phyloP scores from a whole-genome alignment of 2,888 invertebrate species.

The Rutpela maculata region DNA sequence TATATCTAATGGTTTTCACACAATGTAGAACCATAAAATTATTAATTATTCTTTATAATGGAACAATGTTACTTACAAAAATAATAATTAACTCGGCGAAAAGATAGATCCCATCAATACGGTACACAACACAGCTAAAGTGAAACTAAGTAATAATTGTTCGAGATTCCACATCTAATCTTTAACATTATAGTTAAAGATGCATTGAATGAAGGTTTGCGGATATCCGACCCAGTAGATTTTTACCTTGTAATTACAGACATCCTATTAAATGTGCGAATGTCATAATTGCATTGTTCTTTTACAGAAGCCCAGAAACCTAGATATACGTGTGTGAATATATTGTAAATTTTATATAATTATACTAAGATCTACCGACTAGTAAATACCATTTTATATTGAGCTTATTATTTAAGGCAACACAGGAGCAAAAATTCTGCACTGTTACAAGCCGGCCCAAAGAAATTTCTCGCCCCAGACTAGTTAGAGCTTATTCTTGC shows the following conservation, averaged over 20 bases:
- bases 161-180: conserved; percentile 26
- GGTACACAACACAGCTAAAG: conserved; percentile 24
- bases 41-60: conserved; percentile 20
- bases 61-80: conserved; percentile 30
- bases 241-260: conserved; percentile 42
- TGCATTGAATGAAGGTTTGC: conserved; percentile 38
- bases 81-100: not conserved
- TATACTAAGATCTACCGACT: not conserved
- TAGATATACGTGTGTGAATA: conserved; percentile 10
- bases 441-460: no score
- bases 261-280: conserved; percentile 45
- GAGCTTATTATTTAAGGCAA: no score
- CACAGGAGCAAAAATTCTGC: no score
- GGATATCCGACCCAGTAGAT: conserved; percentile 56
- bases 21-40: not conserved
- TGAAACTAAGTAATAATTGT: conserved; percentile 35
- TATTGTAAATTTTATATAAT: not conserved
- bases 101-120: conserved; percentile 16
- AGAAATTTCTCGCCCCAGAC: no score
- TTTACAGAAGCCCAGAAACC: conserved; percentile 23
- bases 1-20: not conserved
- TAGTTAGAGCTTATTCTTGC: no score
- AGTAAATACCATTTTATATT: not conserved
- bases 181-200: conserved; percentile 28
- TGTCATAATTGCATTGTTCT: conserved; percentile 49